A percentile compares a stretch with the other conserved stretches of the same genome.
Conservation (phyloP, 2,888 invertebrate genomes). For the Cynaeus angustus region DNA sequence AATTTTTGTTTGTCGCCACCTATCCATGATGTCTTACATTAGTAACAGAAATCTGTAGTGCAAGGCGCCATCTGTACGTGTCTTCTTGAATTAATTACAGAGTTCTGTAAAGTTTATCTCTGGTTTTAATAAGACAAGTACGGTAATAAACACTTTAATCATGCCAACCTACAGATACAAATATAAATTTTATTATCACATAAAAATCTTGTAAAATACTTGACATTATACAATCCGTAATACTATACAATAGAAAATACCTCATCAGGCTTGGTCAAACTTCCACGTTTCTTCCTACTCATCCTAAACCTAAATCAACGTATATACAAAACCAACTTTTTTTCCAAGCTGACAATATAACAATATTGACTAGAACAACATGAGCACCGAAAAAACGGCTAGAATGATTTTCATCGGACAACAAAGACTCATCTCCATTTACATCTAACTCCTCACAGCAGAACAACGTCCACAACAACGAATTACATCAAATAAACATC, state of each 20-base stretch:
- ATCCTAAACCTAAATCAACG: background rate
- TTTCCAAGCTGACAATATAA: constrained; percentile 10
- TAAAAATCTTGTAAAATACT: constrained; percentile 27
- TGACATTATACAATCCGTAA: constrained; percentile 15
- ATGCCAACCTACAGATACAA: constrained; percentile 26
- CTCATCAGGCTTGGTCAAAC: background rate
- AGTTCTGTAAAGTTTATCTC: too few species aligned
- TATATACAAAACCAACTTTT: constrained; percentile 9
- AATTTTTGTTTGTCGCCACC: too few species aligned
- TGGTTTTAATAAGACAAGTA: too few species aligned
- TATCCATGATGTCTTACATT: too few species aligned
- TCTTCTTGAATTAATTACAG: too few species aligned
- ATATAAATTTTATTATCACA: constrained; percentile 45
- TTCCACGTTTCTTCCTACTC: constrained; percentile 4
- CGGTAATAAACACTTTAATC: constrained; percentile 40
- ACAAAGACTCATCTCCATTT: background rate
- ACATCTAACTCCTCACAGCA: constrained; percentile 1
- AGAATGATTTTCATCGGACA: background rate
- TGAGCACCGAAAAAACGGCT: constrained; percentile 29
- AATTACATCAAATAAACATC: constrained; percentile 7
- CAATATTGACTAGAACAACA: constrained; percentile 41
- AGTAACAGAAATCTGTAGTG: too few species aligned
- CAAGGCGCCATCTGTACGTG: too few species aligned
- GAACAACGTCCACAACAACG: background rate
- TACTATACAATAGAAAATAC: constrained; percentile 5